Evolutionary conservation across 1,140 invertebrate genomes (phyloP), one percentile per base, ranked within the genome.

Genomic region (Brachystomella parvula): DNA sequence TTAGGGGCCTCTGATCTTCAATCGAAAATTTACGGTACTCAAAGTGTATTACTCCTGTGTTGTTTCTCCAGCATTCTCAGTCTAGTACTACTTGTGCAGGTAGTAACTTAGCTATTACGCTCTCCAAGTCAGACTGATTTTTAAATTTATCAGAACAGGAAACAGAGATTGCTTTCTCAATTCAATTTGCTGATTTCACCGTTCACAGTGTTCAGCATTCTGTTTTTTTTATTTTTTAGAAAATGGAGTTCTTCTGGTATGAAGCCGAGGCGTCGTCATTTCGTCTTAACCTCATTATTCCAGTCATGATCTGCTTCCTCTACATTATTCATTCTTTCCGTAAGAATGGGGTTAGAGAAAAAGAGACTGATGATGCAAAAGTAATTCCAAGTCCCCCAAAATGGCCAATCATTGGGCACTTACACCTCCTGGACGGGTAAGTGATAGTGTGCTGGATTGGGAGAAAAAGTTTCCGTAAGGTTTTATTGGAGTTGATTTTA

Each of bases 341-440:
- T 21, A 56, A 17, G 49, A 56, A 6, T 56, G 15, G 24, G 9
- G 39, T 9, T 17, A 26, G 24, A 21, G 6, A 59, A 24, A 31
- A 59, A 59, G 57, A 29, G 15, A 24, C 3, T 3, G 29, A 29
- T 12, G 21, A 32, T 3, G 24, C 58, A 15, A 47, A 61, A 19
- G 33, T 58, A 26, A 39, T 72, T 1, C 66, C 71, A 26, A 65
- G 65, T 26, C 71, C 71, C 31, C 31, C 61, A 29, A 57, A 35
- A 28, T 33, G 63, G 2, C 71, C 71, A 1, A 35, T 72, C 3
- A 44, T 72, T 39, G 71, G 71, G 2, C 71, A 72, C 44, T 49
- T 72, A 31, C 56, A 70, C 61, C 61, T 72, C 26, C 64, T 70
- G 12, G 21, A 70, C 28, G 71, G 71, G 68, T 70, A 62, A 70